Evolutionary conservation across 2,113 vertebrate genomes (phyloP).

Genomic region (Glareola pratincola): DNA sequence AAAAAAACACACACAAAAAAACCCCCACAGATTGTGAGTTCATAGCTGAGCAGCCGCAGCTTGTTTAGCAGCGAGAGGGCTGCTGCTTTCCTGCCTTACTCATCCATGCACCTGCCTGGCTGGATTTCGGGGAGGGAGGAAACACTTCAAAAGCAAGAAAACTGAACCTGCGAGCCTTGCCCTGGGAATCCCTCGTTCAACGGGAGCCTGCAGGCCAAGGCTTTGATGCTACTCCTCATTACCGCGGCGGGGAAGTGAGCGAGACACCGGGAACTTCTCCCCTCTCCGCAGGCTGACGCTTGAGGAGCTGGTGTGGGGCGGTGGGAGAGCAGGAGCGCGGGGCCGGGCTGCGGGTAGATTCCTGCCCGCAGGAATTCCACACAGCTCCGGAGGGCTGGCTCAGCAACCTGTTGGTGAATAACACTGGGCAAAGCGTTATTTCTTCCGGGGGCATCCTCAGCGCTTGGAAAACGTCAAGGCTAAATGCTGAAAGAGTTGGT

Average conservation of each 20-base stretch:
- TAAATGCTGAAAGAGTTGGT: neutral
- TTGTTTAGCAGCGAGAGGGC: neutral
- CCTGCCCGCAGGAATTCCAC: neutral
- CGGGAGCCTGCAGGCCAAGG: neutral
- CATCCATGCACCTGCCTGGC: neutral
- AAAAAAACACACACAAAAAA: neutral
- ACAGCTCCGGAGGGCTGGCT: neutral
- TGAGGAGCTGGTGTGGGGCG: neutral
- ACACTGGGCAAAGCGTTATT: neutral
- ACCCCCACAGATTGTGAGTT: neutral
- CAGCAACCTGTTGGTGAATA: neutral
- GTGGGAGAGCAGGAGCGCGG: accelerated
- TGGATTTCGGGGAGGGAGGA: neutral
- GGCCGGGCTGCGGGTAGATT: neutral
- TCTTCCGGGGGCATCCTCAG: neutral
- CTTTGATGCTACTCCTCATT: neutral
- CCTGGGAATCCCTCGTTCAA: neutral
- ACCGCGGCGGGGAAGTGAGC: accelerated
- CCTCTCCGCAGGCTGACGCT: accelerated
- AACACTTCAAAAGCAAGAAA: neutral
- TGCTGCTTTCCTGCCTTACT: neutral
- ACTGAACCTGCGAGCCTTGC: neutral
- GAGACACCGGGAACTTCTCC: accelerated
- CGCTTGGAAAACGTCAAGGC: neutral
- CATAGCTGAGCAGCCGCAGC: neutral